Evolutionary conservation across 2,113 vertebrate species (phyloP).

Genomic region (Seriola rivoliana): DNA sequence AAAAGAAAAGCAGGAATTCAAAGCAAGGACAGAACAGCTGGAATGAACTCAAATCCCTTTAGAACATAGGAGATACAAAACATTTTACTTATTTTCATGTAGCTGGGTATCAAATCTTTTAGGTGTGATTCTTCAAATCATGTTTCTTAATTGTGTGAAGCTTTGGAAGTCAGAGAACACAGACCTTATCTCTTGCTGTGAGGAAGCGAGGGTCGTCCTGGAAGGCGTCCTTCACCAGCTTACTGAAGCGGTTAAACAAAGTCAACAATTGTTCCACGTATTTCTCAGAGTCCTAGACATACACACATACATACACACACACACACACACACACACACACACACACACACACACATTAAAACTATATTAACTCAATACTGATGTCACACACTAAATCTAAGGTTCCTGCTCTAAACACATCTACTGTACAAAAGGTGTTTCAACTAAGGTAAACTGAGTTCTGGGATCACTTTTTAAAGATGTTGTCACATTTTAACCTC

Average conservation of each 20-base stretch:
- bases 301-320: not conserved
- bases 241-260: conserved; percentile 98
- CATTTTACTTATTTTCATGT: too few species aligned
- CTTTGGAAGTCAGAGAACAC: not conserved
- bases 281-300: conserved; percentile 94
- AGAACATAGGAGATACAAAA: not conserved
- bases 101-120: not conserved
- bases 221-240: conserved; percentile 97
- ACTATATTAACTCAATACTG: not conserved
- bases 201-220: conserved; percentile 98
- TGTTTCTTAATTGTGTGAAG: not conserved
- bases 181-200: conserved; percentile 95
- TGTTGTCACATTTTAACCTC: too few species aligned
- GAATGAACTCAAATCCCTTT: not conserved
- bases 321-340: conserved; percentile 10
- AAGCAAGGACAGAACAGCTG: too few species aligned
- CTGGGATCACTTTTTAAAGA: too few species aligned
- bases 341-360: not conserved
- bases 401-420: too few species aligned
- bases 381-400: too few species aligned
- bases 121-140: not conserved
- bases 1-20: too few species aligned
- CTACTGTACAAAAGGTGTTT: too few species aligned
- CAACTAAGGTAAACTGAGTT: too few species aligned
- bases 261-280: conserved; percentile 97